phyloP scores from a whole-genome alignment of 2,797 vertebrate species.

The Sebastolobus altivelis region DNA sequence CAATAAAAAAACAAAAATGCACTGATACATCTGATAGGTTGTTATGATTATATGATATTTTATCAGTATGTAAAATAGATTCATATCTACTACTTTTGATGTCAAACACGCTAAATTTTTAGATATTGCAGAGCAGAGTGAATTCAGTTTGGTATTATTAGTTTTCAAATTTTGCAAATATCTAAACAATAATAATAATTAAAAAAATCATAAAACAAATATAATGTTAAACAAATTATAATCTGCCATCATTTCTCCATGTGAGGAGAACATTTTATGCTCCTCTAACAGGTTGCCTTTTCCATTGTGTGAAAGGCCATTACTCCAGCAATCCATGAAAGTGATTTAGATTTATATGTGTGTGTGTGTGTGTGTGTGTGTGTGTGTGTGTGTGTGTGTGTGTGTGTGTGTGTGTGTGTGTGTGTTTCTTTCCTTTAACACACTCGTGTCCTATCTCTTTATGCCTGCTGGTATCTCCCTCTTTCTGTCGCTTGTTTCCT shows the following conservation, averaged over 20 bases:
- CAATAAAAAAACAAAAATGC: not conserved
- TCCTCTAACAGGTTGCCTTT: conserved; percentile 11
- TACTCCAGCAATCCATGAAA: conserved; percentile 14
- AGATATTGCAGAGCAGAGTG: not conserved
- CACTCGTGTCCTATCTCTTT: conserved; percentile 19
- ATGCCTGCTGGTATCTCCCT: conserved; percentile 21
- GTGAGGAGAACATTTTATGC: not conserved
- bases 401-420: not conserved
- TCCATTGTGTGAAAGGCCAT: conserved; percentile 13
- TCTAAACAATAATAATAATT: not conserved
- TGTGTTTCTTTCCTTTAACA: conserved; percentile 7
- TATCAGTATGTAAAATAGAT: not conserved
- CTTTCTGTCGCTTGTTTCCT: conserved; percentile 34
- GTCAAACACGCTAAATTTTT: not conserved
- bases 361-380: conserved; percentile 5
- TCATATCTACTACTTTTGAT: not conserved
- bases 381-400: conserved; percentile 2
- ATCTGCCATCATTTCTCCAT: not conserved
- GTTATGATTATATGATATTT: not conserved
- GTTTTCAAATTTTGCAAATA: not conserved
- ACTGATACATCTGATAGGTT: too few species aligned
- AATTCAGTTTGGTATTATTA: not conserved
- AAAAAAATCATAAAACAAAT: not conserved
- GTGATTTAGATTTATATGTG: conserved; percentile 27
- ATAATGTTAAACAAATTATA: not conserved